A percentile compares a stretch with the other conserved stretches of the same genome.
phyloP scores from a whole-genome alignment of 2,888 invertebrate species.

The Chrysolina americana region DNA sequence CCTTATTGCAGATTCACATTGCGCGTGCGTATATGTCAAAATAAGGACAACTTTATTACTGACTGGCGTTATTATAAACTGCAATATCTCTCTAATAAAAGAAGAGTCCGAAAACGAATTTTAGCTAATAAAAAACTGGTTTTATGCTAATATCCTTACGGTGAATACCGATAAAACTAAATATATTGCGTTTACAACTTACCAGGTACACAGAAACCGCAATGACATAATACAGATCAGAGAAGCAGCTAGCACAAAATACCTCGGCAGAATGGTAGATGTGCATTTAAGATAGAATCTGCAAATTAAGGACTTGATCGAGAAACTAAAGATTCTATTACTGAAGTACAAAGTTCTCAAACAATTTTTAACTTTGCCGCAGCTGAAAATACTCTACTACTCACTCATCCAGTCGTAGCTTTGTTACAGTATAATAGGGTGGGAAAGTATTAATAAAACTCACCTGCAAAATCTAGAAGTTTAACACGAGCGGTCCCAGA shows the following conservation, averaged over 20 bases:
- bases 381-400: slow-evolving; percentile 4
- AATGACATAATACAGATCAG: background rate
- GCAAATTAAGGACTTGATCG: slow-evolving; percentile 13
- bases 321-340: slow-evolving; percentile 20
- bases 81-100: too few species aligned
- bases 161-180: too few species aligned
- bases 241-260: slow-evolving; percentile 11
- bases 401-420: slow-evolving; percentile 2
- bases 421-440: background rate
- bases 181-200: too few species aligned
- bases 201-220: background rate
- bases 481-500: background rate
- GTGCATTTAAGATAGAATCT: slow-evolving; percentile 16
- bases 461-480: background rate
- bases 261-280: slow-evolving; percentile 20
- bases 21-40: too few species aligned
- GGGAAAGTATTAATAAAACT: slow-evolving; percentile 3
- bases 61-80: too few species aligned
- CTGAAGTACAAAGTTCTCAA: background rate
- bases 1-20: too few species aligned
- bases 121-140: slow-evolving; percentile 8
- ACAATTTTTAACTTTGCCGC: background rate
- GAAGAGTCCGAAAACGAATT: slow-evolving; percentile 2
- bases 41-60: too few species aligned
- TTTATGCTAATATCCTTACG: background rate